These are phyloP conservation scores for Chaetodon auriga DNA, from an alignment of 2,113 vertebrate genomes.

Conservation along the genomic window DNA sequence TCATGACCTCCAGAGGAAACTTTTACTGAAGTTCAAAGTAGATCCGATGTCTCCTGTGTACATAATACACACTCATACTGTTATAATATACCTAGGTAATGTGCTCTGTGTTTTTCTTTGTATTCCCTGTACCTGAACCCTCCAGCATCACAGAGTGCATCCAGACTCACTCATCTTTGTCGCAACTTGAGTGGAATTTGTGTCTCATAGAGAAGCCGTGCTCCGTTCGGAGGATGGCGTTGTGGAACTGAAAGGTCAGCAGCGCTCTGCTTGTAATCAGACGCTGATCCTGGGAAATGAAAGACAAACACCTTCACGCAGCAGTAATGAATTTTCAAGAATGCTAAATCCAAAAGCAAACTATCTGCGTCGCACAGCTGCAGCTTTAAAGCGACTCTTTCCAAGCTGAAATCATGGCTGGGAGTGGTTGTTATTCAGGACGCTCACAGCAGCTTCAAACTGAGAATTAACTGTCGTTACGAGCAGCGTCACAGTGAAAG, in stretches of 20 bases:
- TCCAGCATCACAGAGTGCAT: background rate
- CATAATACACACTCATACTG: background rate
- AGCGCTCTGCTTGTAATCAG: background rate
- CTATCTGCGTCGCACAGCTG: slow-evolving; percentile 26
- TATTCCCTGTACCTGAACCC: background rate
- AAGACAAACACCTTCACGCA: slow-evolving; percentile 49
- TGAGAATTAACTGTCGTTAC: slow-evolving; percentile 30
- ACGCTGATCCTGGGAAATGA: slow-evolving; percentile 51
- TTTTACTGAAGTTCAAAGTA: too few species aligned
- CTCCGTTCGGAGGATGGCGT: background rate
- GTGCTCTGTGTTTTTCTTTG: too few species aligned
- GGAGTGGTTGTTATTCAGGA: slow-evolving; percentile 1
- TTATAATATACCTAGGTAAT: background rate
- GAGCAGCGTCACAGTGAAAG: slow-evolving; percentile 1
- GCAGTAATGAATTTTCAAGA: slow-evolving; percentile 49
- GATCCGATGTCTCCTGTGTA: background rate
- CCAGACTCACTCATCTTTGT: background rate
- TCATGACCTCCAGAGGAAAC: background rate
- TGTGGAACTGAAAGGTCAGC: slow-evolving; percentile 6
- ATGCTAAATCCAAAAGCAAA: slow-evolving; percentile 55
- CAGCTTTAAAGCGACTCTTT: background rate
- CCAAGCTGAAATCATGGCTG: background rate
- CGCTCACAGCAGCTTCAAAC: slow-evolving; percentile 24
- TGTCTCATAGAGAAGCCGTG: background rate
- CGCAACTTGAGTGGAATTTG: background rate